Percentiles rank a stretch among this genome's conserved stretches.
These are phyloP conservation scores for Recurvirostra avosetta DNA, from an alignment of 2,113 vertebrate genomes.

Conservation along the genomic window DNA sequence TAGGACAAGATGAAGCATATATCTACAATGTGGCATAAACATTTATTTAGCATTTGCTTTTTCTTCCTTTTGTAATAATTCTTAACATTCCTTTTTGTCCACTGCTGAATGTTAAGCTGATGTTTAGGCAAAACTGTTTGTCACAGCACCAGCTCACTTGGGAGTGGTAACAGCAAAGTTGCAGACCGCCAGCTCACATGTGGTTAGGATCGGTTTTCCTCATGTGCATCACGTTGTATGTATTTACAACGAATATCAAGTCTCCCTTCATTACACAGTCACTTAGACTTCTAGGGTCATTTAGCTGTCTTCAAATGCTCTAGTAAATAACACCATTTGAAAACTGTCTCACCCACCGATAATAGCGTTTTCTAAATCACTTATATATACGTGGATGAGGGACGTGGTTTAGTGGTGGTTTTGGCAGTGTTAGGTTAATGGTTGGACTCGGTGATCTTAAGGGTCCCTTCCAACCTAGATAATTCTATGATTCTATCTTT, in stretches of 20 bases:
- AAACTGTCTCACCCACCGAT: background rate
- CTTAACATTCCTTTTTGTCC: background rate
- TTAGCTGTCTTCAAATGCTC: background rate
- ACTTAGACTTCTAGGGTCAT: background rate
- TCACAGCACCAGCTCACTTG: accelerated
- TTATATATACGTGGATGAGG: background rate
- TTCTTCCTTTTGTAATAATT: background rate
- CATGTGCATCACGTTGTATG: background rate
- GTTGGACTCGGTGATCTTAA: no score
- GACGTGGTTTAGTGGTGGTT: no score
- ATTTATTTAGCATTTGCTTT: background rate
- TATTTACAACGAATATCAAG: background rate
- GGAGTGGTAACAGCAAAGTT: background rate
- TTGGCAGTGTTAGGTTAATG: no score
- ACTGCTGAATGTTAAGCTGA: background rate
- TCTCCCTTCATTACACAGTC: background rate
- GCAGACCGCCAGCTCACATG: background rate
- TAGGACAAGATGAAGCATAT: background rate
- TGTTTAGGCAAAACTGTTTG: background rate
- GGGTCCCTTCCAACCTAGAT: no score
- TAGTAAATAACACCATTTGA: background rate
- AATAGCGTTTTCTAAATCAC: background rate
- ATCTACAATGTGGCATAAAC: background rate
- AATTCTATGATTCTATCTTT: background rate
- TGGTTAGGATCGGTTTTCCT: background rate